Percentiles rank a stretch among this genome's conserved stretches.
Conservation (phyloP, 1,140 invertebrate species). For the Hyles euphorbiae region DNA sequence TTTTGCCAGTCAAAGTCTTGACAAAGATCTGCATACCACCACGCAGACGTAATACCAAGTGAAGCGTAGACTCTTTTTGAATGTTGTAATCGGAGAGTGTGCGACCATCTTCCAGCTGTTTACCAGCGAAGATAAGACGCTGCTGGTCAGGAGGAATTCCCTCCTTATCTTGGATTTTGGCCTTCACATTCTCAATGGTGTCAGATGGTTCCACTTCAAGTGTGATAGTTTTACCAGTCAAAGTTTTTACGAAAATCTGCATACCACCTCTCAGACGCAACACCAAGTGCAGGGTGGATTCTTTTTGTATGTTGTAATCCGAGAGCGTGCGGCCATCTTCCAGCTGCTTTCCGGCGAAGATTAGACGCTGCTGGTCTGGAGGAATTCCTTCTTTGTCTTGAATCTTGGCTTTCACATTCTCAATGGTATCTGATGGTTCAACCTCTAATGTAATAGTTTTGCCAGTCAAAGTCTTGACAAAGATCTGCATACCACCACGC, state of each 20-base stretch:
- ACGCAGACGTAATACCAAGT: background rate
- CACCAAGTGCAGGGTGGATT: slow-evolving; percentile 32
- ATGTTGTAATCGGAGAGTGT: slow-evolving; percentile 1
- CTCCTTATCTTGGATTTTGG: slow-evolving; percentile 82
- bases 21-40: slow-evolving; percentile 80
- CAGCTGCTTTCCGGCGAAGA: slow-evolving; percentile 75
- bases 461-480: slow-evolving; percentile 72
- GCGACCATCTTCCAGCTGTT: background rate
- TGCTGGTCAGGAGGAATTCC: slow-evolving; percentile 72
- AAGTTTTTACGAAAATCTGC: slow-evolving; percentile 79
- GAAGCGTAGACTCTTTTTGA: background rate
- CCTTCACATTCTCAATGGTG: slow-evolving; percentile 82
- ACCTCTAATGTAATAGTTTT: slow-evolving; percentile 26
- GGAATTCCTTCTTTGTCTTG: slow-evolving; percentile 35
- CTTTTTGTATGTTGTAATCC: slow-evolving; percentile 38
- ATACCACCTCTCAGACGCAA: slow-evolving; percentile 33
- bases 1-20: slow-evolving; percentile 83
- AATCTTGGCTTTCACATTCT: slow-evolving; percentile 33
- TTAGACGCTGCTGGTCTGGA: slow-evolving; percentile 31
- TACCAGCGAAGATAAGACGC: background rate
- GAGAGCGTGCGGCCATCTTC: slow-evolving; percentile 37
- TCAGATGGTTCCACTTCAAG: slow-evolving; percentile 81
- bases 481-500: slow-evolving; percentile 41
- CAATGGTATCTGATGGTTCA: slow-evolving; percentile 29
- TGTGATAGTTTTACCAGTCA: slow-evolving; percentile 84